A percentile compares a stretch with the other conserved stretches of the same genome.
phyloP scores from a whole-genome alignment of 2,888 invertebrate species.

The Alloscopus bannaensis region DNA sequence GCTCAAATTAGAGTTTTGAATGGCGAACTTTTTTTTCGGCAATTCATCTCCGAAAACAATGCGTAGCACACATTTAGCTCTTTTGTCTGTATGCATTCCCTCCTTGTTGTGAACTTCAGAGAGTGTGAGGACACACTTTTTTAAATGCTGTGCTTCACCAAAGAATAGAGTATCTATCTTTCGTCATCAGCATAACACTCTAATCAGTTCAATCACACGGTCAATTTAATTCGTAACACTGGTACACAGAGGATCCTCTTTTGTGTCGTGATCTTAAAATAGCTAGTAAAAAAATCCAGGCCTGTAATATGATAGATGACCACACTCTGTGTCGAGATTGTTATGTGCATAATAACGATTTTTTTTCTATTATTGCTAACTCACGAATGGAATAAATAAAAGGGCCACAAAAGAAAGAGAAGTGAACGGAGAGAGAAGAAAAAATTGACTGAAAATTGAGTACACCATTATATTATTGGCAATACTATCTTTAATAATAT shows the following conservation, averaged over 20 bases:
- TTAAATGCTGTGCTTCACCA: too few species aligned
- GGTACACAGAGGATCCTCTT: slow-evolving; percentile 10
- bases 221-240: slow-evolving; percentile 62
- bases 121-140: too few species aligned
- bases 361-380: slow-evolving; percentile 53
- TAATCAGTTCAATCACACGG: slow-evolving; percentile 52
- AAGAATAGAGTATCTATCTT: too few species aligned
- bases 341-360: slow-evolving; percentile 34
- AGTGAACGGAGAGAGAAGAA: slow-evolving; percentile 1
- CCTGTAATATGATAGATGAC: slow-evolving; percentile 45
- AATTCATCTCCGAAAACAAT: slow-evolving; percentile 20
- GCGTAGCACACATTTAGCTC: neutral
- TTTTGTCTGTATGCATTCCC: neutral
- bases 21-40: too few species aligned
- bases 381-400: slow-evolving; percentile 47
- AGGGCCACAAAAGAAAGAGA: slow-evolving; percentile 18
- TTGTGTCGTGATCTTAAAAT: neutral
- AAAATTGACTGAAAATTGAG: neutral
- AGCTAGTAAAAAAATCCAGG: neutral
- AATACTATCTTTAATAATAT: slow-evolving; percentile 4
- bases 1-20: too few species aligned
- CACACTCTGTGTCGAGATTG: slow-evolving; percentile 33
- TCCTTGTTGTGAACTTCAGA: too few species aligned
- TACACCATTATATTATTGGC: neutral
- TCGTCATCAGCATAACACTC: slow-evolving; percentile 11